Evolutionary conservation across 2,113 vertebrate genomes (phyloP), one percentile per base, ranked within the genome.

Genomic region (Microcebus tavaratra): DNA sequence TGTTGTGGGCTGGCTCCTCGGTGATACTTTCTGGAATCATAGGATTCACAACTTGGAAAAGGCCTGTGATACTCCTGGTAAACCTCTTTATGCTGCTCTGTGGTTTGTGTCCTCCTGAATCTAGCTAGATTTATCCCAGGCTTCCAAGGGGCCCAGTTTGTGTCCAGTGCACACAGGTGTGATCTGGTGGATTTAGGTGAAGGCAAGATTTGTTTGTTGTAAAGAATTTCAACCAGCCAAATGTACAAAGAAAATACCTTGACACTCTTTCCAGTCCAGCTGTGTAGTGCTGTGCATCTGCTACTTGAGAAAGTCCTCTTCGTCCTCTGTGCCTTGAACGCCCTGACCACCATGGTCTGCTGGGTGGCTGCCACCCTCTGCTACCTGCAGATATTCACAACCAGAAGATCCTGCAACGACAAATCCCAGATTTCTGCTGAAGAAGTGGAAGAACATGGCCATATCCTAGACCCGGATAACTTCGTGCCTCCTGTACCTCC

Each of bases 301-400:
- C 98, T 99, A 83, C 98, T 99, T 55, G 99, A 99, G 99, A 99
- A 99, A 98, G 98, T 99, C n/a, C 97, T 99, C 90, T 99, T 99
- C 94, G 99, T 98, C 1, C 97, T 99, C 93, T 99, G 99, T 97
- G 98, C 98, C 90, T 98, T 99, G 97, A 99, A 99, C 21, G 99
- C 98, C 55, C 96, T 99, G 97, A 99, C 98, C 31, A 98, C 99
- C 13, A 98, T 98, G 0, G 99, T 99, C 93, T 99, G 99, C 95
- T 97, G 99, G 83, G 98, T 99, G 95, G 99, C 98, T 0, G 98
- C 99, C 2, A 98, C 98, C 36, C 98, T 99, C 34, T 97, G 98
- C 75, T 99, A 99, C 97, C 98, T 99, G 34, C 98, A 99, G 98
- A 98, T 99, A 93, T 98, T 99, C 82, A 96, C 98, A 25, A 95